Evolutionary conservation across 2,797 vertebrate genomes (phyloP), one percentile per base, ranked within the genome.

Genomic region (Melanogrammus aeglefinus): DNA sequence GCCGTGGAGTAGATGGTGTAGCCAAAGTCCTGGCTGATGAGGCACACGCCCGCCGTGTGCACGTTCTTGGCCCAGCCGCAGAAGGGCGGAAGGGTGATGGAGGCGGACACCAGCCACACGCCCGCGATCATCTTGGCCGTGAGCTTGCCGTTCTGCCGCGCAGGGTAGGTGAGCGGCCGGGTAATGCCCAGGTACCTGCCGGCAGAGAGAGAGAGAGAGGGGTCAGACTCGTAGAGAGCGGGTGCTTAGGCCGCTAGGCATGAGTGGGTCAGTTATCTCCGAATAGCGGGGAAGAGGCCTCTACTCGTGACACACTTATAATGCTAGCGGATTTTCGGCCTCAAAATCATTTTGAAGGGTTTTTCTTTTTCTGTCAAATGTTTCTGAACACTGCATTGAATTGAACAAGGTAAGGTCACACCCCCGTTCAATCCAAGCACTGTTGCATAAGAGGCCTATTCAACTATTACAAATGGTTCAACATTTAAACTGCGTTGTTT

Each of bases 1-100:
- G 94, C 94, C 57, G 95, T 95, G 85, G 94, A 95, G 76, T 95
- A 95, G 89, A 95, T 94, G 87, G 95, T 95, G 90, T 95, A 95
- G 83, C 94, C 89, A 85, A 95, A 92, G 88, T 95, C 94, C 85
- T 95, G 95, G 90, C 95, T 95, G 84, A 95, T 95, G 87, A 95
- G 94, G 88, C 95, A 95, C 88, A 95, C 93, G 0, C 92, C 93
- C 39, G 84, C 93, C 10, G 89, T 90, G 89, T 95, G 91, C 76
- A 95, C 87, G 36, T 95, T 95, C 85, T 95, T 91, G 73, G 95
- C 95, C 95, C 94, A 95, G 79, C 95, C 95, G 0, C 94, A 95
- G 91, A 95, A 95, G 21, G 95, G 95, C 4, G 95, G 95, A 81
- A 95, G 86, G n/a, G 95, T 95, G 86, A 95, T 95, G 80, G 95